Evolutionary conservation across 2,113 vertebrate genomes (phyloP).

Genomic region (Pionites leucogaster): DNA sequence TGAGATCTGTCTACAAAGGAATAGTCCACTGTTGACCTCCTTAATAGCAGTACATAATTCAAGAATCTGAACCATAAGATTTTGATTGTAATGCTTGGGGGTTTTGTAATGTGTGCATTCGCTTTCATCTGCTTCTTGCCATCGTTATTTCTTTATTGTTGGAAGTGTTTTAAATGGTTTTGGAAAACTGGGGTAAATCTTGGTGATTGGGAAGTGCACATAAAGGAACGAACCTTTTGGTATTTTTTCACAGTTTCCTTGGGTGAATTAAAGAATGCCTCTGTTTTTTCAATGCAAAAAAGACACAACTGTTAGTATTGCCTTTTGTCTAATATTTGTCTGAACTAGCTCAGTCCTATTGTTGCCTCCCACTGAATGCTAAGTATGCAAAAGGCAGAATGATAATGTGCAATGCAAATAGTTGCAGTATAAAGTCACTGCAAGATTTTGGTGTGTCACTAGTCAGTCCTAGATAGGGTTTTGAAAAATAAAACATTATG

Average conservation of each 20-base stretch:
- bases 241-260: neutral
- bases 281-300: neutral
- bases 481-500: neutral
- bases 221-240: neutral
- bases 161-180: neutral
- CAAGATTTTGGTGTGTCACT: neutral
- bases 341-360: neutral
- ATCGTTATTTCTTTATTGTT: neutral
- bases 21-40: neutral
- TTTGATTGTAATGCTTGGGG: neutral
- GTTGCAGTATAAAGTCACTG: neutral
- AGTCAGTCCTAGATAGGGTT: neutral
- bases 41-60: neutral
- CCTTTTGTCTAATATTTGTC: neutral
- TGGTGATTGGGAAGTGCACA: neutral
- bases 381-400: neutral
- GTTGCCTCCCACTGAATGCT: neutral
- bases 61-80: neutral
- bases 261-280: neutral
- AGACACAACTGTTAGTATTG: neutral
- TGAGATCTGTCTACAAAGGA: neutral
- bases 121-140: neutral
- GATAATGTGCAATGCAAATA: neutral
- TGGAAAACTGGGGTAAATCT: neutral
- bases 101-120: neutral